These are phyloP conservation scores for Aphidius ervi DNA, from an alignment of 1,140 invertebrate genomes.

Conservation along the genomic window DNA sequence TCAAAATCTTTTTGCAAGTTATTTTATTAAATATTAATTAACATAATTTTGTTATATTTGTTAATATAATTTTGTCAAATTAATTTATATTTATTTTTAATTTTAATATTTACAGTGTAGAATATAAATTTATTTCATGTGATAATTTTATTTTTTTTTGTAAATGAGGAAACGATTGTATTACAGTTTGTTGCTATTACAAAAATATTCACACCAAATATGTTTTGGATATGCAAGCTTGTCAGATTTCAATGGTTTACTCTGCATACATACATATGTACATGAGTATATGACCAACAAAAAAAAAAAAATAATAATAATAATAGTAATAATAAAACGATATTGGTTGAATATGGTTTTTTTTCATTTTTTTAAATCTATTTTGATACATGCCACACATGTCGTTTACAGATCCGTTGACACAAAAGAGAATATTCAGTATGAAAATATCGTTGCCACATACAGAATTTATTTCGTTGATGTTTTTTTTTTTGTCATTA, in stretches of 20 bases:
- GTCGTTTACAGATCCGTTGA: conserved; percentile 8
- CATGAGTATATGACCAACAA: not conserved
- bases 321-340: not conserved
- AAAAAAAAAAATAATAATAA: conserved; percentile 5
- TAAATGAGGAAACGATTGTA: too few relatives aligned
- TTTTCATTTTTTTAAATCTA: conserved; percentile 4
- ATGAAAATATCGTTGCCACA: conserved; percentile 21
- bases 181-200: too few relatives aligned
- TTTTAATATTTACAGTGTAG: too few relatives aligned
- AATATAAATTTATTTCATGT: too few relatives aligned
- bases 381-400: not conserved
- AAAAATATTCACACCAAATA: not conserved
- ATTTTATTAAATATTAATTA: too few relatives aligned
- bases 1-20: too few relatives aligned
- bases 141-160: too few relatives aligned
- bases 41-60: too few relatives aligned
- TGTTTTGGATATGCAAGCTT: conserved; percentile 8
- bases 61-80: too few relatives aligned
- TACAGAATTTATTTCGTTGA: conserved; percentile 4
- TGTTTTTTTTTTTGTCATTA: too few relatives aligned
- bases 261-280: not conserved
- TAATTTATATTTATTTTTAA: too few relatives aligned
- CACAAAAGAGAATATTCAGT: conserved; percentile 16
- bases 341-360: not conserved
- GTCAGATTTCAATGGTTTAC: conserved; percentile 8